These are phyloP conservation scores for Portevinia maculata DNA, from an alignment of 2,888 invertebrate genomes.

Conservation along the genomic window DNA sequence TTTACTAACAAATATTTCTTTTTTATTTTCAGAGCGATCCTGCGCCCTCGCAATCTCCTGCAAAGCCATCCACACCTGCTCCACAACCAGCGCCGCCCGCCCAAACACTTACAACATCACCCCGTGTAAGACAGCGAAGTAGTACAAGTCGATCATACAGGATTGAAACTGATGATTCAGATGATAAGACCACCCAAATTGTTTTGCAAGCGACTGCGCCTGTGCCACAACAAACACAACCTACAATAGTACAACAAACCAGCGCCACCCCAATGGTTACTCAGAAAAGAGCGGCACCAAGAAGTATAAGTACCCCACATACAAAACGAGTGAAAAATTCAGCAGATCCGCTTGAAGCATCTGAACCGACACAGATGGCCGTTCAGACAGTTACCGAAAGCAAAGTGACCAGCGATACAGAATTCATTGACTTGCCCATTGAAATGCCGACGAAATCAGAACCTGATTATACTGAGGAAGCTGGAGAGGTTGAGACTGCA, in stretches of 20 bases:
- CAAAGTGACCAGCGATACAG: constrained; percentile 79
- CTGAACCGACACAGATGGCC: constrained; percentile 84
- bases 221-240: constrained; percentile 78
- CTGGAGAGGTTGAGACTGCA: constrained; percentile 86
- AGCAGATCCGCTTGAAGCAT: constrained; percentile 85
- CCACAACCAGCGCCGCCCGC: constrained; percentile 80
- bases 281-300: constrained; percentile 81
- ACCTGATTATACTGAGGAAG: constrained; percentile 87
- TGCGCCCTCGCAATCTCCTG: constrained; percentile 86
- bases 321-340: constrained; percentile 80
- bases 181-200: constrained; percentile 84
- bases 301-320: constrained; percentile 79
- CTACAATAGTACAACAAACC: constrained; percentile 75
- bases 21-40: constrained; percentile 85
- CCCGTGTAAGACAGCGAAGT: constrained; percentile 80
- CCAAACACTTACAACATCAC: constrained; percentile 79
- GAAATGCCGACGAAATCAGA: constrained; percentile 87
- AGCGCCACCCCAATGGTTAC: constrained; percentile 78
- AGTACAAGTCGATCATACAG: constrained; percentile 83
- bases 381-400: constrained; percentile 84
- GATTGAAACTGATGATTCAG: constrained; percentile 87
- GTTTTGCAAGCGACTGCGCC: constrained; percentile 83
- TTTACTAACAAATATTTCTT: background rate
- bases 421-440: constrained; percentile 83
- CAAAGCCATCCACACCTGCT: constrained; percentile 87